Base-by-base conservation (phyloP, 2,888 invertebrate species). In the Trichopria drosophilae region DNA sequence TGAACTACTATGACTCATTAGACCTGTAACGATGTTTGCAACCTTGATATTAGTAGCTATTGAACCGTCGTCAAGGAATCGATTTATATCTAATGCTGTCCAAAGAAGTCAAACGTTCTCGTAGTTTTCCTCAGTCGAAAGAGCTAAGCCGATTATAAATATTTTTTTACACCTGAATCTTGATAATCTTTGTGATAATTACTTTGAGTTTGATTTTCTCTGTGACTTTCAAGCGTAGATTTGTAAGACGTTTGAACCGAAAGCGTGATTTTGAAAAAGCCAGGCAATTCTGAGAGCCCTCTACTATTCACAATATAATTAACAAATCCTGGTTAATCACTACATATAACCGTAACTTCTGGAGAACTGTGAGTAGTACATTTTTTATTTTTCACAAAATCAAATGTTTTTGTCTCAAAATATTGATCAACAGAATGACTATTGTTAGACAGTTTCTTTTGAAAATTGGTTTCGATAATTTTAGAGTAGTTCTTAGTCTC, bases 91-190 rank as follows among this genome's bases (percentile, higher is more conserved):
- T 39, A 39, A n/a, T 24, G 23, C 20, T 22, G 37, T 23, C 37
- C 37, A 37, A 37, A 37, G 16, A 22, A 12, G 20, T 22, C 20
- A 20, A 37, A 37, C 20, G 23, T 37, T 37, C 23, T 20, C 22
- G 37, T 37, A 37, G 22, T 37, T 37, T 23, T 37, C 22, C 37
- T 37, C 37, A 22, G 37, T 37, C 20, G n/a, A 20, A 12, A 15
- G 37, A 37, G 37, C 20, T 39, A 39, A 23, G 24, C 39, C 23
- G 10, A 34, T 18, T 23, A 39, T 10, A 39, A 39, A 24, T 23
- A 39, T 39, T 39, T 39, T 37, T 39, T 39, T 23, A 39, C 23
- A 23, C 39, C 39, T 10, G 39, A 23, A 39, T 39, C 39, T 39
- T 39, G 34, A 34, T 34, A 34, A 34, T 34, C 18, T 34, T 34